Base-by-base conservation (phyloP, 2,797 vertebrate genomes). In the Sciaenops ocellatus region DNA sequence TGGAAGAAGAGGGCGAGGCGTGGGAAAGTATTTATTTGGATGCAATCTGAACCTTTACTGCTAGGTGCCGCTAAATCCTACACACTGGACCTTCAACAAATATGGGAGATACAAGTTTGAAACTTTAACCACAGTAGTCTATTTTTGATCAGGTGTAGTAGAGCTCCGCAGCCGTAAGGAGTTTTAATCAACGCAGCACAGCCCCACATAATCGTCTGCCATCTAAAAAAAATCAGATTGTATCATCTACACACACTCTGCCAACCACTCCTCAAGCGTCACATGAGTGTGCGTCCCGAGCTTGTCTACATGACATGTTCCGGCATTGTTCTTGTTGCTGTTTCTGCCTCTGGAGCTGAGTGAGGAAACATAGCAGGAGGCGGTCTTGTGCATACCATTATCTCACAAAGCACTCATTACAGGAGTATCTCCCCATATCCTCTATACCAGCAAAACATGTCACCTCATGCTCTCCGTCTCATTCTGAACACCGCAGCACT, bases 341-440 rank as follows among this genome's bases (percentile, higher is more conserved):
- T 86, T 79, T 82, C 89, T 85, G 89, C 87, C 81, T 85, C 78
- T 89, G 89, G 85, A 90, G 78, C 80, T 41, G 82, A 88, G 85
- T 57, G 83, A 80, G 78, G 82, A 86, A 79, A 86, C 88, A 80
- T 82, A 79, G 84, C 82, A 44, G 85, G 82, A 82, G 93, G 90
- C 56, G 87, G 83, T 50, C 64, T 82, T 46, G 80, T 91, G 91
- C 92, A 93, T 92, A 90, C 93, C 91, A 94, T 94, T 94, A 95
- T 89, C 91, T 89, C 85, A 87, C 90, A 91, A 91, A 94, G 91
- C 91, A 87, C 87, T 95, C 93, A 95, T 96, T 95, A 95, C 90
- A 89, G 81, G 87, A 93, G 85, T 79, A 79, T 91, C 93, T 93
- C 85, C 34, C 83, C 90, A 73, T 91, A 90, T 93, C 90, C 91